A percentile compares a stretch with the other conserved stretches of the same genome.
These are phyloP conservation scores for Macaca mulatta DNA, from an alignment of 2,113 vertebrate genomes.

Conservation along the genomic window DNA sequence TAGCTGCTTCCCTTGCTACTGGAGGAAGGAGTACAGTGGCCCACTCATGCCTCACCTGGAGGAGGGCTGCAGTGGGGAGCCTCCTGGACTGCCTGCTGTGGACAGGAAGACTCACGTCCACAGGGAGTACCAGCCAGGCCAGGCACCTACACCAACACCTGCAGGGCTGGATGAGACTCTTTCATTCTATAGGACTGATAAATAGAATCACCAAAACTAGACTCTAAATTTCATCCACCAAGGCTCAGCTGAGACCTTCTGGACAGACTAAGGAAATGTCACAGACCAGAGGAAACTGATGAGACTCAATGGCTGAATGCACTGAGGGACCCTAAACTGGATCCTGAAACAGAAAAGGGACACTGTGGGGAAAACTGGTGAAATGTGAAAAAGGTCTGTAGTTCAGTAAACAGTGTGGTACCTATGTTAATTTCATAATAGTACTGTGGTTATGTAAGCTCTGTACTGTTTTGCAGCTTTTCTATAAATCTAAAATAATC, in stretches of 20 bases:
- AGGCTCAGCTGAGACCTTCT: background rate
- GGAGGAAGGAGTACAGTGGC: background rate
- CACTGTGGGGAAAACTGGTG: background rate
- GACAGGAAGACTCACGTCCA: background rate
- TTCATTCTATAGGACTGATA: accelerated
- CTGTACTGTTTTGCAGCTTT: background rate
- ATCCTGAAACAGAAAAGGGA: background rate
- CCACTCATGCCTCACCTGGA: background rate
- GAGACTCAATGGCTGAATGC: background rate
- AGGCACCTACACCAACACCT: background rate
- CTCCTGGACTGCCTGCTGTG: background rate
- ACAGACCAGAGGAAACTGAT: background rate
- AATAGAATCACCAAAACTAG: background rate
- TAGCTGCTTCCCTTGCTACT: background rate
- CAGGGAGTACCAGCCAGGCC: background rate
- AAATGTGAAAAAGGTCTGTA: background rate
- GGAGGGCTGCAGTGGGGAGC: background rate
- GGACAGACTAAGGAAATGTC: background rate
- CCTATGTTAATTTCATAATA: background rate
- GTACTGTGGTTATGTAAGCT: background rate
- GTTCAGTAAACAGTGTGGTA: background rate
- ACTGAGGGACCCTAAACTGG: background rate
- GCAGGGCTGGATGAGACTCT: background rate
- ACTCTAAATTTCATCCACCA: background rate
- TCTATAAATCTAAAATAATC: background rate